Evolutionary conservation across 53 echinoderm and acorn worm genomes (phyloP), one percentile per base, ranked within the genome.

Genomic region (Stichopus horrens): DNA sequence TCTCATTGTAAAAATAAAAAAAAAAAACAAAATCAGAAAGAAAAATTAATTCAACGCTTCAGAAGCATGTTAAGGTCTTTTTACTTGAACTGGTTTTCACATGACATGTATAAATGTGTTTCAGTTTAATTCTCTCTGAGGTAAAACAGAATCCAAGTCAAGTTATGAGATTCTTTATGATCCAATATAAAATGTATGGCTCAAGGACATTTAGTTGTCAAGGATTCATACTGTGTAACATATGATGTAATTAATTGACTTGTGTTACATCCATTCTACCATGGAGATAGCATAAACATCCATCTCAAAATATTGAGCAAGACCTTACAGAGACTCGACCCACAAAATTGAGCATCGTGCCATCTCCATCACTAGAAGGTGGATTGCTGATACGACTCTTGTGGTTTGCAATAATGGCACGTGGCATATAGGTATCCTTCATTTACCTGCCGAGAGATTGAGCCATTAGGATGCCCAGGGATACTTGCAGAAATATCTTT

Each of bases 251-350:
- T 71, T 71, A 71, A 71, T 71, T 71, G 71, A 71, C 71, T 71
- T 71, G n/a, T 71, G 71, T 71, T 71, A 71, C 71, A 71, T 16
- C 71, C 71, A 71, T 71, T 71, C 71, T 71, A 71, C 71, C 71
- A 71, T 71, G 71, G 71, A 71, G 71, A 71, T 18, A 71, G 71
- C 7, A 20, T n/a, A 71, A 71, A 71, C 71, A 71, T 7, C 19
- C 14, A n/a, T 6, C 71, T 37, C 37, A 37, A 37, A 2, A 37
- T 5, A 71, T 71, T n/a, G 19, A 71, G n/a, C 5, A 7, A 71
- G 71, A 71, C 71, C 71, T 71, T 71, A 18, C 71, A 71, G 18
- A 20, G 14, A 18, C 71, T 71, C 71, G 71, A 71, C 71, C 71
- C 71, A 71, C 71, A 71, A 71, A 71, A 37, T 37, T 37, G 37